phyloP scores from a whole-genome alignment of 2,888 invertebrate genomes.

The Sipunculus nudus region DNA sequence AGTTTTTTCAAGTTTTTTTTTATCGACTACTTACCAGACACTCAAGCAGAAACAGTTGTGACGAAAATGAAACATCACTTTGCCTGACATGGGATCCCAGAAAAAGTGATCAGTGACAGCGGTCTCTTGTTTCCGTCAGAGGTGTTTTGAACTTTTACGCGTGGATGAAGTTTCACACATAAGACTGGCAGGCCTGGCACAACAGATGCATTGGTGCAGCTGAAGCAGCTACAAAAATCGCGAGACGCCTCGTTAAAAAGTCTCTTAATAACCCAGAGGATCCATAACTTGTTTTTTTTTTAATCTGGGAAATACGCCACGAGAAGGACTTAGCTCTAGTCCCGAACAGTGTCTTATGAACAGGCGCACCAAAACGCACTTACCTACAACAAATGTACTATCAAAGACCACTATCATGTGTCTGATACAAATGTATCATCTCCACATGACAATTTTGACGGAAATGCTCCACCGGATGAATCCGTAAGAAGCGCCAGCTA shows the following conservation, averaged over 20 bases:
- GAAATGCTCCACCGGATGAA: too few species aligned
- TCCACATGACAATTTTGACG: too few species aligned
- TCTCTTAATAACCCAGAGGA: too few species aligned
- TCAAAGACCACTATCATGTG: neutral
- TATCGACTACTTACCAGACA: constrained; percentile 28
- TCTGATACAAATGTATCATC: too few species aligned
- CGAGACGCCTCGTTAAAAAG: constrained; percentile 31
- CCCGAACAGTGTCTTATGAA: neutral
- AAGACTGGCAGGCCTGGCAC: constrained; percentile 27
- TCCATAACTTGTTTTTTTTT: too few species aligned
- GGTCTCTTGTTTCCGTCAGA: constrained; percentile 26
- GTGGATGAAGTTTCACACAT: constrained; percentile 34
- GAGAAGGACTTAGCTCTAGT: neutral
- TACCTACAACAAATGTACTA: neutral
- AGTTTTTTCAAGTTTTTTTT: constrained; percentile 30
- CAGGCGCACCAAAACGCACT: neutral
- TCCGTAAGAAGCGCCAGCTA: too few species aligned
- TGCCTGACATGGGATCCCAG: constrained; percentile 24
- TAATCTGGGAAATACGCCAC: constrained; percentile 11
- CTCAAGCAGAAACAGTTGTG: constrained; percentile 21
- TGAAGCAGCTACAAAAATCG: constrained; percentile 36
- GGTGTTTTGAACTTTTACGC: constrained; percentile 24
- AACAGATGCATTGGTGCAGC: constrained; percentile 37
- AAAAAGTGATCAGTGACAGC: constrained; percentile 30
- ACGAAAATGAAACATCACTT: constrained; percentile 19